Evolutionary conservation across 2,113 vertebrate genomes (phyloP), one percentile per base, ranked within the genome.

Genomic region (Gallinago media): DNA sequence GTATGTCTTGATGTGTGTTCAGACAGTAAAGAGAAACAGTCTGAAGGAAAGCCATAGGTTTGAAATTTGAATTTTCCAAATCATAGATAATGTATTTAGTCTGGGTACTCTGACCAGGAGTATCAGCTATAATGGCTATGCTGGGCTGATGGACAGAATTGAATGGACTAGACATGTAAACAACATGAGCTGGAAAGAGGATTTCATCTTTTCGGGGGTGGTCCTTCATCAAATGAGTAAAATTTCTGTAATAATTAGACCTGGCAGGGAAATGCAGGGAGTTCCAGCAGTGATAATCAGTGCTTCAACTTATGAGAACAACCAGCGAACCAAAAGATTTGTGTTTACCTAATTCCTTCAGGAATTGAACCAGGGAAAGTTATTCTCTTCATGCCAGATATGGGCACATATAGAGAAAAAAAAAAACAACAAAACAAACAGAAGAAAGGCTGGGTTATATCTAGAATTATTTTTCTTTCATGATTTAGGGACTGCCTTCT

Each of bases 131-230:
- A 75, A 36, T 36, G 79, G 79, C 40, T 66, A 29, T 72, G 75
- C 80, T 93, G 90, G 68, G 82, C 50, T 73, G 93, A 44, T 88
- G 81, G 85, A 65, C 23, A 81, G 72, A 92, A 80, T 31, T 8
- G 15, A 75, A 84, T 34, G 91, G 83, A 93, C 93, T 76, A 91
- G 88, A 65, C 73, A 55, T 32, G 79, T 89, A 90, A 89, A 88
- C 7, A 15, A 81, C 62, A 58, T 32, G 52, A 95, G 55, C 62
- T 82, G 59, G 55, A 71, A 84, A 91, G 89, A 79, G 78, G 63
- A 93, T 92, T 95, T 92, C 5, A 70, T 83, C 40, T 83, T 75
- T 92, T 85, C 2, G 2, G 34, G 8, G 8, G 23, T 16, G 0
- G 0, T 86, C 62, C 65, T 87, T 90, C 56, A 77, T 65, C 54